Percentiles rank a stretch among this genome's conserved stretches.
These are phyloP conservation scores for Spea multiplicata DNA, from an alignment of 2,113 vertebrate genomes.

Conservation along the genomic window DNA sequence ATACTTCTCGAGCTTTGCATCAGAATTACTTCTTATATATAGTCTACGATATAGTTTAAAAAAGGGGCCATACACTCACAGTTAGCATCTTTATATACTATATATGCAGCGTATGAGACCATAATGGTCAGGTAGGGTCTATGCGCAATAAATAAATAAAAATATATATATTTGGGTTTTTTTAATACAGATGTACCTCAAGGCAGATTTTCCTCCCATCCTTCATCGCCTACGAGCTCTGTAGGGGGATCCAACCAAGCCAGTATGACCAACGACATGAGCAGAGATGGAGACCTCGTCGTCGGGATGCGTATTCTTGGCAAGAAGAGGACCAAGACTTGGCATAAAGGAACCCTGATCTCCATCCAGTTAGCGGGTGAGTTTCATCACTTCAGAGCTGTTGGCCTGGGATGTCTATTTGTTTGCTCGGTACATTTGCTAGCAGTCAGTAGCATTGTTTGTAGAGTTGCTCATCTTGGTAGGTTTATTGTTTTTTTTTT, in stretches of 20 bases:
- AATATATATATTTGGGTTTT: too few relatives aligned
- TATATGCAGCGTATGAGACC: too few relatives aligned
- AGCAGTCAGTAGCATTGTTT: not conserved
- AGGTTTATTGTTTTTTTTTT: too few relatives aligned
- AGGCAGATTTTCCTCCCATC: slow-evolving; percentile 4
- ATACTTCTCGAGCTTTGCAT: too few relatives aligned
- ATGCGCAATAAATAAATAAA: too few relatives aligned
- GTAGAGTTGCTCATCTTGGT: slow-evolving; percentile 10
- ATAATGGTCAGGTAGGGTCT: too few relatives aligned
- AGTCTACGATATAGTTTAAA: too few relatives aligned
- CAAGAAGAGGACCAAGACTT: slow-evolving; percentile 95
- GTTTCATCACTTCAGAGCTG: not conserved
- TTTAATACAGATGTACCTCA: slow-evolving; percentile 39
- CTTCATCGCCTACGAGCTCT: slow-evolving; percentile 31
- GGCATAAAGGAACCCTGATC: slow-evolving; percentile 88
- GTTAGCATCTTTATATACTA: too few relatives aligned
- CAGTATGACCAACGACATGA: slow-evolving; percentile 61
- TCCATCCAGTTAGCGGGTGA: slow-evolving; percentile 83
- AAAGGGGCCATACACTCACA: too few relatives aligned
- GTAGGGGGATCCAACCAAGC: not conserved
- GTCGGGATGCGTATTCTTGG: slow-evolving; percentile 89
- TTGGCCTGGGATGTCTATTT: not conserved
- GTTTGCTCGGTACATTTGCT: not conserved
- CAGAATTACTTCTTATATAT: too few relatives aligned
- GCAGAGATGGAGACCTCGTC: slow-evolving; percentile 79